These are phyloP conservation scores for Uropetala carovei DNA, from an alignment of 2,888 invertebrate species.

Conservation along the genomic window DNA sequence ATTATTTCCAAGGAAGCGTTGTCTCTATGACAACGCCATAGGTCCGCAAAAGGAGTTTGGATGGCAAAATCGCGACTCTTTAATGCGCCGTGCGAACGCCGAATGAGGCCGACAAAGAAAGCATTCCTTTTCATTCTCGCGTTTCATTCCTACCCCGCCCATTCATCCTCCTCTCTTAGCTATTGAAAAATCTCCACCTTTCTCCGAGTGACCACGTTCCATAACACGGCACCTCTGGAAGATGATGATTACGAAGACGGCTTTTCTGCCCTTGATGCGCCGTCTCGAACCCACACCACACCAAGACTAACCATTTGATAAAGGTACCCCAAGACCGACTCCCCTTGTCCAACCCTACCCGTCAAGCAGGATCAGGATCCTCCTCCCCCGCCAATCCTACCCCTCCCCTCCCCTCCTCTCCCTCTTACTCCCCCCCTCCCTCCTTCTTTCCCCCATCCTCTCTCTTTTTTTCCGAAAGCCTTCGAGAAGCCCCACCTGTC, in stretches of 20 bases:
- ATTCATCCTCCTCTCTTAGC: not conserved
- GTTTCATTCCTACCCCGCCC: not conserved
- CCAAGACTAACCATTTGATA: conserved; percentile 35
- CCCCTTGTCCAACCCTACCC: not conserved
- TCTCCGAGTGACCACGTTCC: conserved; percentile 23
- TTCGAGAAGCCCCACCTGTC: not conserved
- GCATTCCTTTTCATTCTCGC: not conserved
- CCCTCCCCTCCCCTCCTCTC: not conserved
- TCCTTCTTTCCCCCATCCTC: not conserved
- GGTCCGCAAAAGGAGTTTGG: too few species aligned
- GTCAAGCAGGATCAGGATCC: not conserved
- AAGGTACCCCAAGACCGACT: conserved; percentile 3
- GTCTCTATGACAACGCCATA: too few species aligned
- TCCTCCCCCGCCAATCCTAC: not conserved
- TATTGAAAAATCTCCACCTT: not conserved
- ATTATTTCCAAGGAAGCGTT: too few species aligned
- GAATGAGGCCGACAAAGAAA: not conserved
- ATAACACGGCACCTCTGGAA: conserved; percentile 35
- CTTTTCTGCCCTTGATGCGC: conserved; percentile 22
- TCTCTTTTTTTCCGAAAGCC: not conserved
- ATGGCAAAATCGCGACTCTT: too few species aligned
- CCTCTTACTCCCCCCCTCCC: not conserved
- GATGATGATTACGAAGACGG: conserved; percentile 32
- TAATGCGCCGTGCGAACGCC: not conserved
- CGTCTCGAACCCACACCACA: conserved; percentile 20